Conservation (phyloP, 37 sponge, comb jelly and placozoan genomes). For the Spongilla lacustris region DNA sequence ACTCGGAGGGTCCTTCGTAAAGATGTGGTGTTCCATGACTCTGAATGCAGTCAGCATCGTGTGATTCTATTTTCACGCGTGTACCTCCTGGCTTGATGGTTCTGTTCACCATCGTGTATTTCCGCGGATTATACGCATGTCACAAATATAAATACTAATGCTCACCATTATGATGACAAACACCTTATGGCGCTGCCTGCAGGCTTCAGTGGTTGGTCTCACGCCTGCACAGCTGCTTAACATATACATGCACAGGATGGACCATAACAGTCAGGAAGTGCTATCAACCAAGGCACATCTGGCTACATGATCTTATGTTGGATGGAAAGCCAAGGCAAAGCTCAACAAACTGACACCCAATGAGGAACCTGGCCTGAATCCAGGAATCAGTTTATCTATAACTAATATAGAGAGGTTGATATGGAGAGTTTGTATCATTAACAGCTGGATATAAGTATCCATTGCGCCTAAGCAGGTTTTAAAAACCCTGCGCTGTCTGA, state of each 20-base stretch:
- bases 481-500: not conserved
- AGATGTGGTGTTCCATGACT: not conserved
- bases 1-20: not conserved
- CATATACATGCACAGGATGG: constrained; percentile 93
- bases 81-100: constrained; percentile 71
- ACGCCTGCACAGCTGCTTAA: constrained; percentile 87
- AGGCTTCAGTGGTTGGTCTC: constrained; percentile 76
- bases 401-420: no score
- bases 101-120: constrained; percentile 89
- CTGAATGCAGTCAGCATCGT: constrained; percentile 39
- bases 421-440: no score
- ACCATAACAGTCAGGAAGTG: constrained; percentile 89
- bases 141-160: no score
- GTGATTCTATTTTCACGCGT: constrained; percentile 65
- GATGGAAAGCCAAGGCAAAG: constrained; percentile 62
- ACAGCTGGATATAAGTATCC: no score
- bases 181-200: constrained; percentile 44
- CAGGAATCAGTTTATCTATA: no score
- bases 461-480: no score
- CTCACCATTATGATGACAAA: constrained; percentile 66
- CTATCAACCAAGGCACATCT: constrained; percentile 59
- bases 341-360: constrained; percentile 44
- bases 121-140: constrained; percentile 15
- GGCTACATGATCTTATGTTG: constrained; percentile 84
- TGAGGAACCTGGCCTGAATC: not conserved